Evolutionary conservation across 1,140 invertebrate genomes (phyloP), one percentile per base, ranked within the genome.

Genomic region (Trichoplusia ni): DNA sequence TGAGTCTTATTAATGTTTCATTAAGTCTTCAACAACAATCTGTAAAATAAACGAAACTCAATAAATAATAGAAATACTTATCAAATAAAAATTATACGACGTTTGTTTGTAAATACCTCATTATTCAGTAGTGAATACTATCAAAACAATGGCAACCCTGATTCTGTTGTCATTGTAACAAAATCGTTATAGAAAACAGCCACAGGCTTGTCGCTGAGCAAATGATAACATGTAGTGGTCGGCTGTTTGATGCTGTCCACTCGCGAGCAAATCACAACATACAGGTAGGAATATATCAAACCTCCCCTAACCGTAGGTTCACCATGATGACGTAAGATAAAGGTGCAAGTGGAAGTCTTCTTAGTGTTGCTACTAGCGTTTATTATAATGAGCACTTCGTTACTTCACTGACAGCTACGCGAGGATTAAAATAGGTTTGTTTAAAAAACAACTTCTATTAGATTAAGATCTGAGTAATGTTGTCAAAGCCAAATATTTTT

Each of bases 271-370:
- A 81, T 83, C 79, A 84, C 82, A 86, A 81, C 54, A 58, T 81
- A 77, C 85, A 86, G 85, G 85, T 88, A 81, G 31, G 75, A 77
- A 83, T 58, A 58, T 73, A 78, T 79, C 81, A 81, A 82, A 81
- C 69, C 59, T 71, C 46, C 61, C 61, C 31, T 54, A 23, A 8
- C 7, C 11, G 59, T 58, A 40, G 54, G 37, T 37, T 18, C 11
- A 9, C 49, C 38, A 64, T 46, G 21, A 2, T n/a, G n/a, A n/a
- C n/a, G n/a, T n/a, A n/a, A n/a, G n/a, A n/a, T n/a, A n/a, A n/a
- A n/a, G n/a, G n/a, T n/a, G n/a, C n/a, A n/a, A n/a, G n/a, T n/a
- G n/a, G n/a, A n/a, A n/a, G n/a, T n/a, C n/a, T n/a, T n/a, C n/a
- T n/a, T n/a, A n/a, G n/a, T n/a, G n/a, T n/a, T n/a, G n/a, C n/a